Evolutionary conservation across 92 coral and sea anemone genomes (phyloP), one percentile per base, ranked within the genome.

Genomic region (Anthopleura xanthogrammica): DNA sequence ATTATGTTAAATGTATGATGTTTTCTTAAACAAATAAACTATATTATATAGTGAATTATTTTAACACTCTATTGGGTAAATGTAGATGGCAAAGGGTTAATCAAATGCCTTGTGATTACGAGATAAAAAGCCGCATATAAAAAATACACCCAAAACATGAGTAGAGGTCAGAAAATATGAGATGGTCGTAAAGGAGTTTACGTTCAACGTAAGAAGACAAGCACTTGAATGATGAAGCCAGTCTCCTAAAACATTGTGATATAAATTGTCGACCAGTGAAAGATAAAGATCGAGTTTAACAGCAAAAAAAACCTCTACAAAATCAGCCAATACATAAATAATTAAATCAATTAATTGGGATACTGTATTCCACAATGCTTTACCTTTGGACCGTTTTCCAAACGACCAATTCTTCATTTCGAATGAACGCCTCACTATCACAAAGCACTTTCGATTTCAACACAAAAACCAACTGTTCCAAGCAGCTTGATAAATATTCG

Each of bases 361-460:
- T 24, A 23, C 36, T 68, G 41, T 36, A 36, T 68, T 68, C 74
- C 42, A 64, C 9, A 16, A 79, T 0, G 70, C 4, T 65, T 80
- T 81, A 81, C 84, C 84, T 81, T 81, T 81, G 84, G 52, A 17
- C 64, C 56, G 66, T 16, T 80, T 80, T 60, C 54, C 54, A 22
- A 43, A 40, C 43, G 77, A 70, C 41, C 74, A 68, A 52, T 52
- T 60, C 58, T 81, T 68, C 65, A 22, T 62, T 17, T 14, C 62
- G 48, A 50, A 48, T 16, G 77, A 81, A 70, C 68, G 77, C 77
- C 50, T 68, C 22, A 43, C 29, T 42, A 41, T 20, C 16, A 42
- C 78, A 57, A 75, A 75, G 57, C 52, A 75, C 54, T 42, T 19
- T 75, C 24, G 78, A n/a, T 42, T 75, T 23, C 4, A 75, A 42